phyloP scores from a whole-genome alignment of 1,140 invertebrate species.

The Brachionus manjavacas region DNA sequence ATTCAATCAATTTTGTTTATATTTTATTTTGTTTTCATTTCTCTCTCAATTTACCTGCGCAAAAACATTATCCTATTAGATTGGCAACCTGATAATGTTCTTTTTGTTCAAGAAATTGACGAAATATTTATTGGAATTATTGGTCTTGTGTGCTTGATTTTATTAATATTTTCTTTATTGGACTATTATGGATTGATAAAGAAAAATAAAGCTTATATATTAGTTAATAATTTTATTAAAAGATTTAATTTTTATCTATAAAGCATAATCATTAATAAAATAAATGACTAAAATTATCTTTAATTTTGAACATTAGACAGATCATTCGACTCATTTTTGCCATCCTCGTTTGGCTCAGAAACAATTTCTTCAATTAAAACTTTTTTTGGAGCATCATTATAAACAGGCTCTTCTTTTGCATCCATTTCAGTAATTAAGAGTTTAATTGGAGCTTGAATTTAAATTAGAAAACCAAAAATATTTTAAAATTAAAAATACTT shows the following conservation, averaged over 20 bases:
- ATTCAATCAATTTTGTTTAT: not conserved
- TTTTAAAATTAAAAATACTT: not conserved
- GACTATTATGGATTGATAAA: not conserved
- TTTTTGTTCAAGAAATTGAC: not conserved
- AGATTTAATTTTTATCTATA: not conserved
- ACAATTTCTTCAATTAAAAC: slow-evolving; percentile 24
- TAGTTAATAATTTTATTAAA: not conserved
- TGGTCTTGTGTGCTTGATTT: not conserved
- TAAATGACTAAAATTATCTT: not conserved
- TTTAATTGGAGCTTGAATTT: not conserved
- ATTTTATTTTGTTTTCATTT: not conserved
- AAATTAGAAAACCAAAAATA: not conserved
- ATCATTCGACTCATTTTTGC: not conserved
- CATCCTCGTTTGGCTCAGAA: not conserved
- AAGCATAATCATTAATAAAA: not conserved
- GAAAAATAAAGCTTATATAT: not conserved
- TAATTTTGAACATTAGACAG: not conserved
- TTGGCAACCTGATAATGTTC: not conserved
- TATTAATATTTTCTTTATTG: not conserved
- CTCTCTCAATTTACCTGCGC: not conserved
- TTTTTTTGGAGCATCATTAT: not conserved
- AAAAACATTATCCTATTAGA: not conserved
- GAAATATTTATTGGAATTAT: not conserved
- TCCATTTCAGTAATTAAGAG: not conserved
- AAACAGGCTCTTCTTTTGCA: not conserved